These are phyloP conservation scores for Pseudomyrmex flavicornis DNA, from an alignment of 1,140 invertebrate species.

Conservation along the genomic window DNA sequence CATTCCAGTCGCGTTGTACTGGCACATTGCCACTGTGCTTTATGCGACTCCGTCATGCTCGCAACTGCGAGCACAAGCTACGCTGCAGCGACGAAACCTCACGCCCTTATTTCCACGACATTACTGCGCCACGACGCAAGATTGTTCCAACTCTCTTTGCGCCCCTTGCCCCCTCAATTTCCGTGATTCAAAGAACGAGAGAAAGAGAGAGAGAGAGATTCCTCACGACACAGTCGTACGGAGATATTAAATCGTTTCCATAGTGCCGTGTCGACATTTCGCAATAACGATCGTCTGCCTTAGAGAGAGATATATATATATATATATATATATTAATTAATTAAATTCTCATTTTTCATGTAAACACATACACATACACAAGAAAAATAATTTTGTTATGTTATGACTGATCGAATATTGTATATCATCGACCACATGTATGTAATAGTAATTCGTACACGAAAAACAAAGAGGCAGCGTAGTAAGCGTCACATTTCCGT, in stretches of 20 bases:
- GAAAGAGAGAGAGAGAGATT: not conserved
- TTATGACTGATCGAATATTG: not conserved
- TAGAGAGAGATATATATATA: not conserved
- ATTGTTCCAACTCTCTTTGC: constrained; percentile 30
- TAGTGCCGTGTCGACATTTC: not conserved
- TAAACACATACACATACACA: too few relatives aligned
- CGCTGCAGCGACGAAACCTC: constrained; percentile 1
- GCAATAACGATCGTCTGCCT: not conserved
- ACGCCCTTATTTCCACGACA: constrained; percentile 52
- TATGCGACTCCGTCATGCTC: constrained; percentile 62
- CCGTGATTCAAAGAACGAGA: not conserved
- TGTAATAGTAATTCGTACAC: not conserved
- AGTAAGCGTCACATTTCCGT: constrained; percentile 43
- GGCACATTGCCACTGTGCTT: constrained; percentile 69
- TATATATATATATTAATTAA: too few relatives aligned
- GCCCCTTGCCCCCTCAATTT: not conserved
- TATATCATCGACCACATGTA: not conserved
- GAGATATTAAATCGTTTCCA: constrained; percentile 41
- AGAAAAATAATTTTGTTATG: not conserved
- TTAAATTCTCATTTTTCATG: too few relatives aligned
- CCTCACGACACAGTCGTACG: not conserved
- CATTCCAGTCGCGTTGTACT: constrained; percentile 67
- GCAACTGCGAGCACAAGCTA: constrained; percentile 27
- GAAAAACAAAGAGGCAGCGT: constrained; percentile 12
- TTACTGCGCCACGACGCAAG: constrained; percentile 19